Base-by-base conservation (phyloP, 2,888 invertebrate genomes). In the Listrodromus nycthemerus region DNA sequence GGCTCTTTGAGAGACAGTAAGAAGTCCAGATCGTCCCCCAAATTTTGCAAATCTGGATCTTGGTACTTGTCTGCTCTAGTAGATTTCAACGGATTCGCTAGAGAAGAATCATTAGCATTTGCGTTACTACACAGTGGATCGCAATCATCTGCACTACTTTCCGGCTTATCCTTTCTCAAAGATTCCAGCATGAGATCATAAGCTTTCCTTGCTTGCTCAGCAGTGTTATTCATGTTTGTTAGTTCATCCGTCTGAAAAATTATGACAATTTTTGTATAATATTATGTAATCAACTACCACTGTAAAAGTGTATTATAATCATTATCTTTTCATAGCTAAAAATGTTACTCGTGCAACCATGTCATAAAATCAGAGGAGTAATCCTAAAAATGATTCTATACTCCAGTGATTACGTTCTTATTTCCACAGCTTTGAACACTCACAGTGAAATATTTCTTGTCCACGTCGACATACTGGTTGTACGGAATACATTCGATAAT, bases 401-500 rank as follows among this genome's bases (percentile, higher is more conserved):
- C 10, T 10, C 10, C 37, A 37, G 8, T 37, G 8, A 37, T 10
- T 37, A 10, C 8, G 8, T 7, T 37, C 37, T 27, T 1, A 24
- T 1, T 24, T 16, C 13, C 27, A 27, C 27, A 58, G 5, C 4
- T 61, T 30, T 30, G 61, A 0, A 30, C n/a, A 41, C 92, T 89
- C 74, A 93, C 93, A 1, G 91, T 93, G 52, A 94, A 94, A 89
- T 94, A 92, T 1, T 88, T 86, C 0, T 92, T 86, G 0, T 93
- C 85, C 58, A 93, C 93, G 66, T 93, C 91, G 88, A 94, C 88
- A 16, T 93, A 94, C 76, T 94, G 93, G 86, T 94, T 93, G 82
- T 94, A 94, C 0, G 94, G 94, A 85, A 94, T 93, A n/a, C 94
- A 93, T 79, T 92, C 90, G n/a, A 94, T 88, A 0, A 94, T 94